phyloP scores from a whole-genome alignment of 2,888 invertebrate species.

The Ommatoiulus sabulosus region DNA sequence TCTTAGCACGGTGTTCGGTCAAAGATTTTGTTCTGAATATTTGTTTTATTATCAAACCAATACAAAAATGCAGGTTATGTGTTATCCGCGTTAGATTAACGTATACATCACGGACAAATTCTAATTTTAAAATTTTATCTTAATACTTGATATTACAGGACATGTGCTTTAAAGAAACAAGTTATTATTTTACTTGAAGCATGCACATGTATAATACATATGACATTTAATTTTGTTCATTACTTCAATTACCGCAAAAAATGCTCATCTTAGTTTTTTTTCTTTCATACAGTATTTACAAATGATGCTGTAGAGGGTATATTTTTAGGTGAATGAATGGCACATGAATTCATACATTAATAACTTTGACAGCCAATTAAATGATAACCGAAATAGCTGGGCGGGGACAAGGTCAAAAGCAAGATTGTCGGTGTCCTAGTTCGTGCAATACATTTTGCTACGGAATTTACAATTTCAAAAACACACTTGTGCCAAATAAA shows the following conservation, averaged over 20 bases:
- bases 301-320: neutral
- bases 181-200: neutral
- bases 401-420: conserved; percentile 15
- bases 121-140: too few relatives aligned
- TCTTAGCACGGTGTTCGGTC: too few relatives aligned
- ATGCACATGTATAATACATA: neutral
- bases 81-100: too few relatives aligned
- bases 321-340: neutral
- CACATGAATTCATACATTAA: conserved; percentile 8
- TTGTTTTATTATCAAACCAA: too few relatives aligned
- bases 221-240: neutral
- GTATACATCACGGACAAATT: too few relatives aligned
- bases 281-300: neutral
- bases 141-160: too few relatives aligned
- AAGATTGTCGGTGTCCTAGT: neutral
- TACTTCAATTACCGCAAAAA: neutral
- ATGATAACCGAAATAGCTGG: neutral
- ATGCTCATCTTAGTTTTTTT: neutral
- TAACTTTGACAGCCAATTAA: neutral
- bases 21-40: too few relatives aligned
- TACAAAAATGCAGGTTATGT: too few relatives aligned
- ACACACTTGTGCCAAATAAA: conserved; percentile 16
- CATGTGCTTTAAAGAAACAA: too few relatives aligned
- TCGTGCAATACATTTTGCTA: neutral
- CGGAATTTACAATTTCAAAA: neutral